Conservation (phyloP, 2,888 invertebrate species). For the Rotaria sp. region DNA sequence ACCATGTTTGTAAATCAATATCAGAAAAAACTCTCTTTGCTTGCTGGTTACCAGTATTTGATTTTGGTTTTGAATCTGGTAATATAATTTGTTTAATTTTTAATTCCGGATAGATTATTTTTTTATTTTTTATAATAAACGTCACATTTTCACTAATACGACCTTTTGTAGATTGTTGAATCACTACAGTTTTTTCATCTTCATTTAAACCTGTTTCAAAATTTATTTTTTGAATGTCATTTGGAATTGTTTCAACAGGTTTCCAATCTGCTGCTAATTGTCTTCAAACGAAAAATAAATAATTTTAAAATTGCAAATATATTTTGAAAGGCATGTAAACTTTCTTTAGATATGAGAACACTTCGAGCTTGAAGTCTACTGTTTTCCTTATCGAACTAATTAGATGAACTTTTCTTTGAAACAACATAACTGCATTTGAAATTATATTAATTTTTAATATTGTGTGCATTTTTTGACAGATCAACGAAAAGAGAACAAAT, state of each 20-base stretch:
- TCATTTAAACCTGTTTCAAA: neutral
- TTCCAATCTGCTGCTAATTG: neutral
- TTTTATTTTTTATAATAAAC: neutral
- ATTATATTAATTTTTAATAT: too few relatives aligned
- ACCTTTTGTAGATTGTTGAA: neutral
- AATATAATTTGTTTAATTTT: neutral
- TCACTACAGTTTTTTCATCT: neutral
- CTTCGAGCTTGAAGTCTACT: too few relatives aligned
- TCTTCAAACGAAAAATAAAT: neutral
- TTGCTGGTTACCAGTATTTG: neutral
- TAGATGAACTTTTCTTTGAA: too few relatives aligned
- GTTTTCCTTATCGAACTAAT: too few relatives aligned
- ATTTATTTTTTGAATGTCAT: neutral
- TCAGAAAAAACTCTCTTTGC: neutral
- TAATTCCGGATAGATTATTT: conserved; percentile 8
- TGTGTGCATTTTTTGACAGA: too few relatives aligned
- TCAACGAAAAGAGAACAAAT: too few relatives aligned
- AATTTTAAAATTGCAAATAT: too few relatives aligned
- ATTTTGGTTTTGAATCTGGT: neutral
- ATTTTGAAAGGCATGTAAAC: too few relatives aligned
- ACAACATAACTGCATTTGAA: too few relatives aligned
- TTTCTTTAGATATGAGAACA: too few relatives aligned
- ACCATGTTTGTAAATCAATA: conserved; percentile 1
- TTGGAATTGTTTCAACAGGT: neutral
- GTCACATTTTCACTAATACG: neutral